A percentile compares a stretch with the other conserved stretches of the same genome.
Conservation (phyloP, 2,797 vertebrate species). For the Channa striata region DNA sequence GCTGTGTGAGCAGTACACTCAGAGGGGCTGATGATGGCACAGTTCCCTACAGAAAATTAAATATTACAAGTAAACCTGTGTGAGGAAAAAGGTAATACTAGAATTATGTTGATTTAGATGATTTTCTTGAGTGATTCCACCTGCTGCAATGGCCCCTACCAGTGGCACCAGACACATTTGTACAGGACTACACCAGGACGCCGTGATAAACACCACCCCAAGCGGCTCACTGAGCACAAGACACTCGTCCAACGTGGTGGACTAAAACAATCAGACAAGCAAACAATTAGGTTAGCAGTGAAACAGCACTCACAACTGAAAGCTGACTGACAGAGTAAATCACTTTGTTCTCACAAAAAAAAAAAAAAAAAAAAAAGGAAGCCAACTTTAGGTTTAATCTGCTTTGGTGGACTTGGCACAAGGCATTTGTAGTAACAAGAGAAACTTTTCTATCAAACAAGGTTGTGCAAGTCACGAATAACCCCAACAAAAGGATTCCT, state of each 20-base stretch:
- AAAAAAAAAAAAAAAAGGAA: conserved; percentile 20
- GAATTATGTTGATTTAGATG: neutral
- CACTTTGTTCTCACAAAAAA: conserved; percentile 20
- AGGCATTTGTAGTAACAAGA: conserved; percentile 57
- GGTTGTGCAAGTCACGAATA: conserved; percentile 33
- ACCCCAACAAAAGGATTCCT: conserved; percentile 31
- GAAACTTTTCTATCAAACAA: conserved; percentile 47
- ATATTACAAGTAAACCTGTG: conserved; percentile 8
- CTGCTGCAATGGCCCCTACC: conserved; percentile 85
- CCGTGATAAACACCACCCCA: conserved; percentile 83
- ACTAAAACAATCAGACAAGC: conserved; percentile 62
- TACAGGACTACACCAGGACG: conserved; percentile 82
- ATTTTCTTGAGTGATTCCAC: conserved; percentile 44
- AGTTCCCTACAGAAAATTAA: conserved; percentile 78
- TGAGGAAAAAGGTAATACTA: neutral
- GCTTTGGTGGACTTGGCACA: conserved; percentile 64
- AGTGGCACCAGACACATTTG: conserved; percentile 83
- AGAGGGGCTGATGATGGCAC: conserved; percentile 81
- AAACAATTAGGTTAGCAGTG: conserved; percentile 25
- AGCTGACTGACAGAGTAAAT: conserved; percentile 6
- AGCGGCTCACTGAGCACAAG: conserved; percentile 83
- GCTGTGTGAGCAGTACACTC: conserved; percentile 79
- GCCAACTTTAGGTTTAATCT: conserved; percentile 69
- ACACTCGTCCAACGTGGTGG: conserved; percentile 81
- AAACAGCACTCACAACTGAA: conserved; percentile 2